Evolutionary conservation across 2,888 invertebrate genomes (phyloP).

Genomic region (Scaptodrosophila latifasciaeformis): DNA sequence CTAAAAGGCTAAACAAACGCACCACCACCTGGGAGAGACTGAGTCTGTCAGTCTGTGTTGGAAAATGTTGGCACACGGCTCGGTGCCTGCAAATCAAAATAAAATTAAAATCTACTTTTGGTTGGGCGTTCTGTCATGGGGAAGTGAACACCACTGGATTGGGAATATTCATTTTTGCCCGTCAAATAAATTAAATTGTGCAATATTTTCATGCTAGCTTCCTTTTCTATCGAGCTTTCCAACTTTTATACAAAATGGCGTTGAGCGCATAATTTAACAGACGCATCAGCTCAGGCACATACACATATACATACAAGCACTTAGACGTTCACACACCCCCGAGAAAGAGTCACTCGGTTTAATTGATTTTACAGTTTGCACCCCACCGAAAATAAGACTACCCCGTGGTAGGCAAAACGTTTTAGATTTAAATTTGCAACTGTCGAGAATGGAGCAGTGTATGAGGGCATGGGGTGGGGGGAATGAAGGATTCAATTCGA

Average conservation of each 20-base stretch:
- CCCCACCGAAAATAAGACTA: not conserved
- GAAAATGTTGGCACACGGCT: constrained; percentile 52
- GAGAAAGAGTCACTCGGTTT: constrained; percentile 46
- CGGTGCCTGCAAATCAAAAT: constrained; percentile 52
- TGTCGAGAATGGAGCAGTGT: not conserved
- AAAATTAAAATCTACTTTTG: constrained; percentile 43
- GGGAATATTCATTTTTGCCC: constrained; percentile 55
- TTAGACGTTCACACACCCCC: constrained; percentile 14
- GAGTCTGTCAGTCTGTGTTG: not conserved
- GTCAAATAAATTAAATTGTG: constrained; percentile 58
- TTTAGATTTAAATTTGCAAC: constrained; percentile 2
- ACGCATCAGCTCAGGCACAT: constrained; percentile 14
- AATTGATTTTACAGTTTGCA: constrained; percentile 55
- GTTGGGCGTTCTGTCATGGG: constrained; percentile 16
- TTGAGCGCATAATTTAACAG: constrained; percentile 59
- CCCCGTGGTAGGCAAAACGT: not conserved
- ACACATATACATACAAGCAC: constrained; percentile 12
- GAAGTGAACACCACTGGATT: not conserved
- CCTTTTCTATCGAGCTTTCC: constrained; percentile 14
- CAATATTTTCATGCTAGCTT: constrained; percentile 22
- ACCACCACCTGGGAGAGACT: not conserved
- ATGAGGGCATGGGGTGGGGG: not conserved
- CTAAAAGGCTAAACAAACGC: not conserved
- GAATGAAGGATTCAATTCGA: constrained; percentile 46
- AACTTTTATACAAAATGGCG: constrained; percentile 58